phyloP scores from a whole-genome alignment of 2,113 vertebrate genomes.

The Carassius carassius region DNA sequence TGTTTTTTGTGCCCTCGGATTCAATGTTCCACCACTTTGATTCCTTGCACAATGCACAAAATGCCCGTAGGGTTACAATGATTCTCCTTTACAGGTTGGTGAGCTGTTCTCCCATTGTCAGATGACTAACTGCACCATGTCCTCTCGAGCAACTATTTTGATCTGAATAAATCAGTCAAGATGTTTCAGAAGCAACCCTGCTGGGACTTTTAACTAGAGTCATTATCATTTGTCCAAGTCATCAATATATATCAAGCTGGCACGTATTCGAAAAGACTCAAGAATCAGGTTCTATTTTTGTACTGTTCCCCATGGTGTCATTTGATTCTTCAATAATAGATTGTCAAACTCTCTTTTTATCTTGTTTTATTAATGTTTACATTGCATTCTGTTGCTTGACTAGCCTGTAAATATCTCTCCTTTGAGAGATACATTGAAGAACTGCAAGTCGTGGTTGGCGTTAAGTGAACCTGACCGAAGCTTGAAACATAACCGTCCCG shows the following conservation, averaged over 20 bases:
- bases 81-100: background rate
- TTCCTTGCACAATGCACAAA: background rate
- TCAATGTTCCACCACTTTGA: slow-evolving; percentile 22
- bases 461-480: slow-evolving; percentile 60
- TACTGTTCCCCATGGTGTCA: background rate
- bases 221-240: slow-evolving; percentile 22
- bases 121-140: background rate
- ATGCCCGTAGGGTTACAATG: slow-evolving; percentile 4
- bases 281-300: background rate
- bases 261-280: slow-evolving; percentile 7
- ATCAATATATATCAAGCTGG: slow-evolving; percentile 1
- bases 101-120: background rate
- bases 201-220: background rate
- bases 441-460: slow-evolving; percentile 21
- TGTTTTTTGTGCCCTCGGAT: slow-evolving; percentile 29
- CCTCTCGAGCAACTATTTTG: background rate
- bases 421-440: slow-evolving; percentile 42
- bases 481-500: slow-evolving; percentile 67
- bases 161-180: background rate
- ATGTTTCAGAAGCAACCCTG: background rate
- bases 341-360: background rate
- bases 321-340: background rate
- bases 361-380: background rate
- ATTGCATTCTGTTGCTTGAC: background rate
- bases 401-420: slow-evolving; percentile 6